These are phyloP conservation scores for Turdus rufiventris DNA, from an alignment of 2,113 vertebrate species.

Conservation along the genomic window DNA sequence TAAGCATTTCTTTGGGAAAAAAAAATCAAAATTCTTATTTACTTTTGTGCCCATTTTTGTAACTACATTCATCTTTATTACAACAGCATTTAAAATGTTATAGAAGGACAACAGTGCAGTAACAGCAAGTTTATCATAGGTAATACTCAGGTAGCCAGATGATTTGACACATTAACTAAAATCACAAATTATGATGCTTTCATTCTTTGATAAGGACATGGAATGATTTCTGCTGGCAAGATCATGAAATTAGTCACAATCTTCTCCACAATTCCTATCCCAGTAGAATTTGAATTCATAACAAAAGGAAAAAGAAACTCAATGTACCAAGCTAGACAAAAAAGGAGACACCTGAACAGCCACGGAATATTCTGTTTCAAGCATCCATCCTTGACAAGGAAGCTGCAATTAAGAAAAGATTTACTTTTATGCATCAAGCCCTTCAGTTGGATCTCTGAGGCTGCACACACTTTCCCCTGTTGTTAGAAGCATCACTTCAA, in stretches of 20 bases:
- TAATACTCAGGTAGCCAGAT: not conserved
- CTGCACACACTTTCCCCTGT: not conserved
- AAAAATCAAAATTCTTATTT: not conserved
- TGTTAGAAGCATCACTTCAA: not conserved
- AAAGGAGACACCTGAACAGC: not conserved
- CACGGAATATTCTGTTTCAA: not conserved
- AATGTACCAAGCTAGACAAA: not conserved
- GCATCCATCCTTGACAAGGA: not conserved
- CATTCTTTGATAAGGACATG: not conserved
- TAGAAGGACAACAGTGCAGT: not conserved
- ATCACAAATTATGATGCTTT: not conserved
- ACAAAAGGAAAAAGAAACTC: not conserved
- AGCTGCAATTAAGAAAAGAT: constrained; percentile 5
- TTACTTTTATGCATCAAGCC: not conserved
- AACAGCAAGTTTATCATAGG: not conserved
- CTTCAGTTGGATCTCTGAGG: constrained; percentile 1
- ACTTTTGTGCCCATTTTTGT: not conserved
- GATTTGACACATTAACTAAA: not conserved
- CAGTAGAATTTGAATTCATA: not conserved
- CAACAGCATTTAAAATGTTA: not conserved
- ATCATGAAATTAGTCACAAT: not conserved
- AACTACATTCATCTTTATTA: not conserved
- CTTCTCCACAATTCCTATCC: not conserved
- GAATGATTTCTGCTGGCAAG: not conserved
- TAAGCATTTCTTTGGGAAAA: not conserved